phyloP scores from a whole-genome alignment of 2,113 vertebrate genomes.

The Pelecanus crispus region DNA sequence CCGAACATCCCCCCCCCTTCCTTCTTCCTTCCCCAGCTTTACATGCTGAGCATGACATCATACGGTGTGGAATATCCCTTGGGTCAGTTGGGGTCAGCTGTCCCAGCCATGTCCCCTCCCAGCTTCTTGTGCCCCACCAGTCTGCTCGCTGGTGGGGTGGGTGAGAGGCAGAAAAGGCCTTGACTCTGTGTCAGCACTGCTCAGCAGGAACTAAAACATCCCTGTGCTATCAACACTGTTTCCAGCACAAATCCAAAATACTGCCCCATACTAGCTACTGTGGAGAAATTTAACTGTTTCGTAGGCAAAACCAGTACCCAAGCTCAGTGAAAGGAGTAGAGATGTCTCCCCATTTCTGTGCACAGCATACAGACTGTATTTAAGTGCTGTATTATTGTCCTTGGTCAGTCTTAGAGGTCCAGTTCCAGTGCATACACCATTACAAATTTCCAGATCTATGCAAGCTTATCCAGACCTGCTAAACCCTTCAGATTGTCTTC shows the following conservation, averaged over 20 bases:
- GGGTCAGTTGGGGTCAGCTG: not conserved
- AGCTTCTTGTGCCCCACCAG: not conserved
- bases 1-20: fast-evolving
- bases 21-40: not conserved
- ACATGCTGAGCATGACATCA: fast-evolving
- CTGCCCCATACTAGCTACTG: fast-evolving
- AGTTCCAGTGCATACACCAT: not conserved
- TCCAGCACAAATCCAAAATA: not conserved
- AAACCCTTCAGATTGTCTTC: not conserved
- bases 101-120: not conserved
- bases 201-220: not conserved
- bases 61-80: not conserved
- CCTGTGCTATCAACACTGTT: not conserved
- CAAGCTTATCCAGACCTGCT: not conserved
- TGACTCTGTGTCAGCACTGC: not conserved
- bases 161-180: not conserved
- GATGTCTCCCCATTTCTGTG: not conserved
- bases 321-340: not conserved
- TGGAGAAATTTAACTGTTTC: not conserved
- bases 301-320: not conserved
- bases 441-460: not conserved
- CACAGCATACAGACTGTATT: not conserved
- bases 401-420: too few relatives aligned
- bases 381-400: not conserved
- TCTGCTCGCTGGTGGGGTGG: fast-evolving